Percentiles rank a stretch among this genome's conserved stretches.
phyloP scores from a whole-genome alignment of 1,140 invertebrate species.

The Camponotus floridanus region DNA sequence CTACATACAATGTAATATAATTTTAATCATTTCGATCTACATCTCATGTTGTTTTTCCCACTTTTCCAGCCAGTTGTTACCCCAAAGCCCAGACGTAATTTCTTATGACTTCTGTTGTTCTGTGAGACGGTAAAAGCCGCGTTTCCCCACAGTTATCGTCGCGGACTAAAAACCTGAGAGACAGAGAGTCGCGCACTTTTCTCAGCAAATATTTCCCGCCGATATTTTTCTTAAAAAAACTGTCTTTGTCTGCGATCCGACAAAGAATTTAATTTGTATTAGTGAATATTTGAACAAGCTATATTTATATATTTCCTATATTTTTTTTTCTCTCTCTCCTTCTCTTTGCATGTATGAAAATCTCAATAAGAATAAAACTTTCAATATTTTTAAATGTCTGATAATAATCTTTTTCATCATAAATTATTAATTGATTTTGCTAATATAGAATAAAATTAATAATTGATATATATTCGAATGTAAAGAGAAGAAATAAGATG shows the following conservation, averaged over 20 bases:
- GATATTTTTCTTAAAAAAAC: constrained; percentile 39
- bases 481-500: no score
- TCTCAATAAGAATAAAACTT: not conserved
- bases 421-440: not conserved
- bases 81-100: constrained; percentile 36
- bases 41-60: not conserved
- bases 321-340: no score
- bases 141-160: constrained; percentile 12
- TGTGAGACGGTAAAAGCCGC: constrained; percentile 34
- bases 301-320: not conserved
- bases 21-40: constrained; percentile 4
- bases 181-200: constrained; percentile 33
- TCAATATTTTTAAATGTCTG: not conserved
- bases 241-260: constrained; percentile 40
- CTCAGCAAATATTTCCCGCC: constrained; percentile 41
- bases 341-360: not conserved
- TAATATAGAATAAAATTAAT: no score
- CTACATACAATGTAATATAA: not conserved
- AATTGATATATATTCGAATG: no score
- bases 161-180: constrained; percentile 38
- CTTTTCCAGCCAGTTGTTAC: not conserved
- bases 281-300: constrained; percentile 23
- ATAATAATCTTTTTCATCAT: not conserved
- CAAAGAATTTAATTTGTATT: constrained; percentile 36
- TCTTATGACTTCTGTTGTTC: constrained; percentile 49